Conservation (phyloP, 2,113 vertebrate species). For the Gorsachius goisagi region DNA sequence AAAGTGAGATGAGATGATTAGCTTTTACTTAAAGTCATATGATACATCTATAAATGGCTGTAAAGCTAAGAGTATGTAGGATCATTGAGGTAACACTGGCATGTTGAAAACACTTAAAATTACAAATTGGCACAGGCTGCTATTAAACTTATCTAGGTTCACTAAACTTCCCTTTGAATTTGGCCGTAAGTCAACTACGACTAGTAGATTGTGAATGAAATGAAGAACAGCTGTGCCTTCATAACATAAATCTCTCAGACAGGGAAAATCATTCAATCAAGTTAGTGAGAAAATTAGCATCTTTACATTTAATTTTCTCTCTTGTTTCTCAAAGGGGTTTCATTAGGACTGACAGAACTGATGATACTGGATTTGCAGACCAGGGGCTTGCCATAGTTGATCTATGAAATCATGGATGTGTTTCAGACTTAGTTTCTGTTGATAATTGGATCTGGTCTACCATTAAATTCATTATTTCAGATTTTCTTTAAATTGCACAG, state of each 20-base stretch:
- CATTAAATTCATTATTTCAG: background rate
- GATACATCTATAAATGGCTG: background rate
- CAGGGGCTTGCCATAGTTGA: background rate
- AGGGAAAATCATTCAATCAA: conserved; percentile 32
- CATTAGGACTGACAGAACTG: conserved; percentile 30
- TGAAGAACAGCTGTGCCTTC: conserved; percentile 32
- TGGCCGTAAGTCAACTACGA: background rate
- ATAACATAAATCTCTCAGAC: conserved; percentile 39
- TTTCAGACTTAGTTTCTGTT: background rate
- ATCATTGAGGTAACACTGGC: background rate
- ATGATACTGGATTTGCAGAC: conserved; percentile 13
- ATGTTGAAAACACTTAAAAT: background rate
- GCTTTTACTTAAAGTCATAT: background rate
- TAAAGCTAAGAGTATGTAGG: background rate
- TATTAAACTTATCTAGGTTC: background rate
- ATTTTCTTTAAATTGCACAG: background rate
- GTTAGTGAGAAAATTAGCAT: conserved; percentile 46
- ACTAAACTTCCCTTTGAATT: background rate
- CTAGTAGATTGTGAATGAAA: conserved; percentile 40
- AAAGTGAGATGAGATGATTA: background rate
- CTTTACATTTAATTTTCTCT: conserved; percentile 14
- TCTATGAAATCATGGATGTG: background rate
- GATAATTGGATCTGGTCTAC: background rate
- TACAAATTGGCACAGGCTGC: background rate
- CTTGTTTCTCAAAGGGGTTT: background rate